Evolutionary conservation across 2,113 vertebrate species (phyloP).

Genomic region (Otus sunia): DNA sequence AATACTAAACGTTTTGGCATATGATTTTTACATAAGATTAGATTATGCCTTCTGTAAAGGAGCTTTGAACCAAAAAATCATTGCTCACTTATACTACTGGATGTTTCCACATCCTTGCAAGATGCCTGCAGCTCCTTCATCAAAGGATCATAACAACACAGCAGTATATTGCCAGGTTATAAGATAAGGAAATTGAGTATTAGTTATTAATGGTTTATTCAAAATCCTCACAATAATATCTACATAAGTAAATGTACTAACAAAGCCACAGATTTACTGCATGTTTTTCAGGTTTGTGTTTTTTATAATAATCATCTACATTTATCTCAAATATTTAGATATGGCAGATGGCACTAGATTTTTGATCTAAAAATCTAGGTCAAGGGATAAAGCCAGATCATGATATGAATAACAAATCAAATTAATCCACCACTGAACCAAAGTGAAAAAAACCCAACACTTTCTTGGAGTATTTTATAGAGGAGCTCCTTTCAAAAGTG

Average conservation of each 20-base stretch:
- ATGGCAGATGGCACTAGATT: not conserved
- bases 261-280: not conserved
- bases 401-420: not conserved
- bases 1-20: conserved; percentile 52
- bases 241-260: not conserved
- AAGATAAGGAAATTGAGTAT: not conserved
- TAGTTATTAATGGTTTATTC: not conserved
- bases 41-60: conserved; percentile 7
- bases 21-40: conserved; percentile 8
- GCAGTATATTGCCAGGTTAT: not conserved
- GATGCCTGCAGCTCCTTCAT: not conserved
- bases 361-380: not conserved
- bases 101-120: not conserved
- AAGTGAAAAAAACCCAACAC: not conserved
- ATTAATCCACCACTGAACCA: not conserved
- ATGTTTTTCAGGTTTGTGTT: not conserved
- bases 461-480: not conserved
- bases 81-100: conserved; percentile 1
- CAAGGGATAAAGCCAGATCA: not conserved
- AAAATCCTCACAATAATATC: not conserved
- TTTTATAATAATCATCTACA: not conserved
- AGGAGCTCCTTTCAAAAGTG: not conserved
- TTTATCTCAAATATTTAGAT: not conserved
- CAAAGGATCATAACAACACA: not conserved
- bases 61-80: conserved; percentile 34